These are phyloP conservation scores for Alcedo atthis DNA, from an alignment of 2,797 vertebrate species.

Conservation along the genomic window DNA sequence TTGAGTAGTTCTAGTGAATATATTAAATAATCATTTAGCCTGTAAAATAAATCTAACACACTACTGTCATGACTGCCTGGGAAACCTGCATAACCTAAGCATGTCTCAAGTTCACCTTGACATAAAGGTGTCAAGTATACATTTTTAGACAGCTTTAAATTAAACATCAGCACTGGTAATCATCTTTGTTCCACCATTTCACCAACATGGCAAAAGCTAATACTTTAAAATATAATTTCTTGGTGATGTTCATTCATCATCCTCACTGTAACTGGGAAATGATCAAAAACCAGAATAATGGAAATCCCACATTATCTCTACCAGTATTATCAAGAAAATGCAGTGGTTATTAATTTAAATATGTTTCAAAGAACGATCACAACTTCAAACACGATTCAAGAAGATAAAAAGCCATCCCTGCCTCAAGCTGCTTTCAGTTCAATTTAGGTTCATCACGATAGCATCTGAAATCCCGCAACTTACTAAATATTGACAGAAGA, in stretches of 20 bases:
- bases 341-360: conserved; percentile 63
- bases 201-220: conserved; percentile 51
- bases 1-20: neutral
- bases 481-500: conserved; percentile 28
- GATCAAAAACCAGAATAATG: conserved; percentile 33
- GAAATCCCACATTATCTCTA: conserved; percentile 43
- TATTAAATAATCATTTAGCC: neutral
- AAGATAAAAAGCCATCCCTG: conserved; percentile 56
- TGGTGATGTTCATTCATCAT: conserved; percentile 36
- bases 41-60: conserved; percentile 4
- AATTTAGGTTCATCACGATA: conserved; percentile 33
- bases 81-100: neutral
- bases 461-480: conserved; percentile 12
- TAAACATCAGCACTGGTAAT: conserved; percentile 46
- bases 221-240: conserved; percentile 44
- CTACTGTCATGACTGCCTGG: neutral
- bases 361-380: conserved; percentile 42
- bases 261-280: conserved; percentile 18
- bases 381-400: conserved; percentile 39
- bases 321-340: conserved; percentile 42
- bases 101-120: conserved; percentile 10
- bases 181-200: conserved; percentile 31
- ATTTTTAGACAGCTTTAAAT: conserved; percentile 47
- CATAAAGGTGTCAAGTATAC: conserved; percentile 43
- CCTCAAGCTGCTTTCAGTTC: conserved; percentile 55